Conservation (phyloP, 1,140 invertebrate species). For the Scaptomyza hsui region DNA sequence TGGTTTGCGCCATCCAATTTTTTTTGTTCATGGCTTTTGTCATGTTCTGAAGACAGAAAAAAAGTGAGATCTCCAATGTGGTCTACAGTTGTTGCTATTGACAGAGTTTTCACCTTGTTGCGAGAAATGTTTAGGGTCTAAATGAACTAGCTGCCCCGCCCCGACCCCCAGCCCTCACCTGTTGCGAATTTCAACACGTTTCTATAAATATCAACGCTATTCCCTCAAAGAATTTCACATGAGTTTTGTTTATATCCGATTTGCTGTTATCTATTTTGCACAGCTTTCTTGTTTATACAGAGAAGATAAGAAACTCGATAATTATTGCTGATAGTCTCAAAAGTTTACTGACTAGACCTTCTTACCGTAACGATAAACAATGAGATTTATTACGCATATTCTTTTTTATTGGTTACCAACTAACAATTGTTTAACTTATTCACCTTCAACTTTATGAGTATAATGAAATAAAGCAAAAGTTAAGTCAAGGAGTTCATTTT, state of each 20-base stretch:
- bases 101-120: slow-evolving; percentile 46
- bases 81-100: slow-evolving; percentile 38
- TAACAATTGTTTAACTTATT: slow-evolving; percentile 26
- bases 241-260: slow-evolving; percentile 26
- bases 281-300: slow-evolving; percentile 32
- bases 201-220: slow-evolving; percentile 10
- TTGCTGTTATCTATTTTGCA: slow-evolving; percentile 22
- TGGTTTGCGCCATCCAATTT: slow-evolving; percentile 64
- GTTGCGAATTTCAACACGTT: slow-evolving; percentile 59
- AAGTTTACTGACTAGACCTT: slow-evolving; percentile 4
- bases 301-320: slow-evolving; percentile 44
- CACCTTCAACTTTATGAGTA: slow-evolving; percentile 30
- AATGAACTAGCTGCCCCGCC: not conserved
- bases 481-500: slow-evolving; percentile 14
- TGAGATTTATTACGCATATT: slow-evolving; percentile 2
- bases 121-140: slow-evolving; percentile 5
- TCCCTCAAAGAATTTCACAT: slow-evolving; percentile 16
- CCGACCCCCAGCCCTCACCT: slow-evolving; percentile 18
- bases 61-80: slow-evolving; percentile 71
- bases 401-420: not conserved
- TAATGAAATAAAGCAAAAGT: slow-evolving; percentile 2
- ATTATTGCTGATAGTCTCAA: slow-evolving; percentile 14
- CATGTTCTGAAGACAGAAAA: slow-evolving; percentile 66
- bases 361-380: not conserved
- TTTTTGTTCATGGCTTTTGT: slow-evolving; percentile 59